Evolutionary conservation across 2,888 invertebrate species (phyloP), one percentile per base, ranked within the genome.

Genomic region (Drosophila lutescens): DNA sequence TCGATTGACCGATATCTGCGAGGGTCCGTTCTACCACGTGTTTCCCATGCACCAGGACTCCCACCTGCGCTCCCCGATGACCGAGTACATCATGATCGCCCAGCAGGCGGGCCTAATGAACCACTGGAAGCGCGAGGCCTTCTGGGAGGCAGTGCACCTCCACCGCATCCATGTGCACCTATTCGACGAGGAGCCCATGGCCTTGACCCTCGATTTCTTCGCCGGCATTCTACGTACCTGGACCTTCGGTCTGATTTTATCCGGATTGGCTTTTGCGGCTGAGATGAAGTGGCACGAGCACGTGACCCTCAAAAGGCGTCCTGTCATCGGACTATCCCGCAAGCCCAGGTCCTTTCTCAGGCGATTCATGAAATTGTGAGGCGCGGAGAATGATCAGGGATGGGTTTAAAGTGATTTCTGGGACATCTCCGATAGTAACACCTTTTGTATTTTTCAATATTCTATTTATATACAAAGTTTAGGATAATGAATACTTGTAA

Each of bases 31-130:
- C 47, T 87, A 84, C 40, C 86, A 90, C 38, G 85, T 81, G 0
- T 91, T 69, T 63, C 91, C 89, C 5, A 54, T 91, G 78, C 78
- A 80, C 13, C 5, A 41, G 17, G 90, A 90, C 34, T 91, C 90
- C 3, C 91, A 90, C 58, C 58, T 90, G 6, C 69, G 70, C 3
- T 63, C 60, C 1, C 74, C 86, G 0, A 57, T 89, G 5, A 78
- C 82, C 54, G 32, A 74, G 4, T 91, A 85, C 32, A 86, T 90
- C 2, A 54, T 91, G 69, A 59, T 78, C 1, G 70, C 80, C 0
- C 70, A 76, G 13, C 89, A 90, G 44, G 68, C 80, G 17, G 90
- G 90, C 0, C 76, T 90, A 3, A 23, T 69, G 8, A 12, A 63
- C 0, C 59, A 80, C 54, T 90, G 90, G 90, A 72, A 78, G 3